These are phyloP conservation scores for Poecilia wingei DNA, from an alignment of 2,797 vertebrate species.

Conservation along the genomic window DNA sequence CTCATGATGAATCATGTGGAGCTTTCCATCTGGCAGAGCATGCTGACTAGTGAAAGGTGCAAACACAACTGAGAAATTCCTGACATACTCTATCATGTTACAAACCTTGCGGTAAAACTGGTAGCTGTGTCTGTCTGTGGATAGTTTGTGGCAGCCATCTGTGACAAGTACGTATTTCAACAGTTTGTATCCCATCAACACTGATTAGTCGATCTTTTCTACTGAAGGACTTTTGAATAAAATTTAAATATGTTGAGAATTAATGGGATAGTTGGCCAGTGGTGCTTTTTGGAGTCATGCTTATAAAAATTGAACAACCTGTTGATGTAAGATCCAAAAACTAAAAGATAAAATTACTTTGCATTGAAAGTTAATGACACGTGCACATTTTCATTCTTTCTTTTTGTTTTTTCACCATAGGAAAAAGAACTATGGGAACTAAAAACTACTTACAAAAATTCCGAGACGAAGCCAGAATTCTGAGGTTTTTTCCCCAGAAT, in stretches of 20 bases:
- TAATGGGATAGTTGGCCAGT: not conserved
- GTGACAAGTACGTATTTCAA: not conserved
- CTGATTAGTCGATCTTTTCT: not conserved
- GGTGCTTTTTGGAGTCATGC: not conserved
- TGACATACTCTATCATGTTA: not conserved
- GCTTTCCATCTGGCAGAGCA: not conserved
- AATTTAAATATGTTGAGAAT: not conserved
- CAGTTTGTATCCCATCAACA: not conserved
- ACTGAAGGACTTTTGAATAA: not conserved
- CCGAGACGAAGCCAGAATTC: not conserved
- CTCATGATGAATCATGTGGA: not conserved
- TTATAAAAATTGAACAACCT: not conserved
- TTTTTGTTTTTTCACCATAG: not conserved
- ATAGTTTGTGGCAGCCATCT: not conserved
- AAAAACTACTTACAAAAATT: no score
- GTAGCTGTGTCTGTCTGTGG: not conserved
- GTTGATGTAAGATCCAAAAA: not conserved
- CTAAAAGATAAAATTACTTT: not conserved
- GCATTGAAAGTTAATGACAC: not conserved
- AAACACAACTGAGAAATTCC: conserved; percentile 5
- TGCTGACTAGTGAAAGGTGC: not conserved
- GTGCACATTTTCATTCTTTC: not conserved
- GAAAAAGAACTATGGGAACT: no score
- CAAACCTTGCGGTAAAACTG: not conserved
- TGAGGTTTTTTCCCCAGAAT: not conserved